Evolutionary conservation across 2,797 vertebrate species (phyloP).

Genomic region (Peromyscus nudipes): DNA sequence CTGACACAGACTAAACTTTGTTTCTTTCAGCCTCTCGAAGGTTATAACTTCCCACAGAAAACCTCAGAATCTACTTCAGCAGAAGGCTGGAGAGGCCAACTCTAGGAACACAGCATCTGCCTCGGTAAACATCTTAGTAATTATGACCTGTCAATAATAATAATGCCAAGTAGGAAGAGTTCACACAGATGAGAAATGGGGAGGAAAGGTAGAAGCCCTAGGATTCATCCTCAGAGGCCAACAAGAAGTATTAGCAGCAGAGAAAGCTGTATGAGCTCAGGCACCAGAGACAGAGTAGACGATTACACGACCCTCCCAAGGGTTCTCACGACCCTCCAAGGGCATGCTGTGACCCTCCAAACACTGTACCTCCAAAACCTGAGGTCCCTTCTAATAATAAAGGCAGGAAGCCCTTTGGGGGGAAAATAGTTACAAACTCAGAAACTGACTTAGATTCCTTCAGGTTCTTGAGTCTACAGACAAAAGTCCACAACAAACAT

Average conservation of each 20-base stretch:
- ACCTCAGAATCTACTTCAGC: background rate
- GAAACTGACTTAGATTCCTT: background rate
- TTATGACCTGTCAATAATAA: background rate
- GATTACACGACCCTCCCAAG: too few relatives aligned
- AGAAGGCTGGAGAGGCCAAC: background rate
- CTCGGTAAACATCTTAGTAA: background rate
- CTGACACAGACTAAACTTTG: background rate
- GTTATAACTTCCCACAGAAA: background rate
- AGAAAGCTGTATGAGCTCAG: background rate
- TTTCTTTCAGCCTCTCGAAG: constrained; percentile 1
- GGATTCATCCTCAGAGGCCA: background rate
- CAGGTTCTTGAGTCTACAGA: background rate
- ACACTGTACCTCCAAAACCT: background rate
- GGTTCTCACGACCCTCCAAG: background rate
- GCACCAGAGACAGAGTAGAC: background rate
- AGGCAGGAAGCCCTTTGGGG: background rate
- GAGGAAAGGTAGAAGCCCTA: background rate
- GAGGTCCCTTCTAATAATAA: background rate
- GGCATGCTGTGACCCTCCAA: background rate
- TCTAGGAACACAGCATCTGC: background rate
- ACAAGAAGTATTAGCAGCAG: background rate
- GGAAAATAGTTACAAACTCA: background rate
- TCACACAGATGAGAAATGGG: background rate
- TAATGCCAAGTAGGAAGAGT: background rate
- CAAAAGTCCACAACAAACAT: background rate